A percentile compares a stretch with the other conserved stretches of the same genome.
These are phyloP conservation scores for Crax fasciolata DNA, from an alignment of 2,797 vertebrate genomes.

Conservation along the genomic window DNA sequence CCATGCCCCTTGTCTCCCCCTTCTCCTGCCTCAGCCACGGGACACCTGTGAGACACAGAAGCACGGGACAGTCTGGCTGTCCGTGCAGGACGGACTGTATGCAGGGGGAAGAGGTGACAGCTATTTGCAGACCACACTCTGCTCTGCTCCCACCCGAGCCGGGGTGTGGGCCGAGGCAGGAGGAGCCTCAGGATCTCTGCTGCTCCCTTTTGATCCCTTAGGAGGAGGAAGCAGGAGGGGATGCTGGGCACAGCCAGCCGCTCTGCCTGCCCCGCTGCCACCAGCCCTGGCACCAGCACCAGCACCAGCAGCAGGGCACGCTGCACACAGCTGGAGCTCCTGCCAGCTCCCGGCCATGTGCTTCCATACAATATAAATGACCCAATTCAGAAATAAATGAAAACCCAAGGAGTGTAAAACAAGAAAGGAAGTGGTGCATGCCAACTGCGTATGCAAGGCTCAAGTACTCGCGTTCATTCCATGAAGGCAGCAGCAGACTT, in stretches of 20 bases:
- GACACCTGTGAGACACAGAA: not conserved
- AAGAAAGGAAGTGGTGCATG: not conserved
- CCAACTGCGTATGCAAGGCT: fast-evolving
- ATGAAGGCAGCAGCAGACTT: not conserved
- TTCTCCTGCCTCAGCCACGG: fast-evolving
- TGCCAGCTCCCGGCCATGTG: not conserved
- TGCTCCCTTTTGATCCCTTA: fast-evolving
- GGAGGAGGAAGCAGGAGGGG: not conserved
- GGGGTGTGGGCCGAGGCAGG: fast-evolving
- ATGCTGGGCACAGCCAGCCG: not conserved
- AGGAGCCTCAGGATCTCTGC: not conserved
- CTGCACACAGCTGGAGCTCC: not conserved
- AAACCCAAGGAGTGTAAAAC: not conserved
- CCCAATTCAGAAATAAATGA: not conserved
- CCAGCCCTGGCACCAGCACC: fast-evolving
- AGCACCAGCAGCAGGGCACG: not conserved
- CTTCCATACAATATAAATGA: not conserved
- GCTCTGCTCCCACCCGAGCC: fast-evolving
- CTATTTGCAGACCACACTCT: fast-evolving
- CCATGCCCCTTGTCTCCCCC: not conserved
- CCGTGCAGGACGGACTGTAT: not conserved
- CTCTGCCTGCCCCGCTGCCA: fast-evolving
- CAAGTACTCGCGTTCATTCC: not conserved
- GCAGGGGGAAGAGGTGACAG: not conserved
- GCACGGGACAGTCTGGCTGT: not conserved